Conservation (phyloP, 1,140 invertebrate species). For the Coboldia fuscipes region DNA sequence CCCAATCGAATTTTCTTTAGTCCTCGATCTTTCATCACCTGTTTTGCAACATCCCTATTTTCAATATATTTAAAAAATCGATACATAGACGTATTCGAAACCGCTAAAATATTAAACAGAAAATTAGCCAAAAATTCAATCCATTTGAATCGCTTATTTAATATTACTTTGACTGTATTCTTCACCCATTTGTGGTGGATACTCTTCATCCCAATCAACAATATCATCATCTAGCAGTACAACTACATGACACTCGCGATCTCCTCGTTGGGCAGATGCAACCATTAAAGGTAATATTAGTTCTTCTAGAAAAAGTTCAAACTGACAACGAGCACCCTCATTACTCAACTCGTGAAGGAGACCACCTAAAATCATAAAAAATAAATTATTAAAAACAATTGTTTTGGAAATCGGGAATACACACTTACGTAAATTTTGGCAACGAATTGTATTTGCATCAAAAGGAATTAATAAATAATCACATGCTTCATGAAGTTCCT, state of each 20-base stretch:
- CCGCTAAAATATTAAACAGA: slow-evolving; percentile 28
- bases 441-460: slow-evolving; percentile 87
- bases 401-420: background rate
- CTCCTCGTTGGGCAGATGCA: slow-evolving; percentile 73
- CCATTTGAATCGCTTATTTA: slow-evolving; percentile 5
- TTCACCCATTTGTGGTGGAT: slow-evolving; percentile 96
- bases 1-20: slow-evolving; percentile 98
- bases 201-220: slow-evolving; percentile 97
- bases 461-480: slow-evolving; percentile 97
- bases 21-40: slow-evolving; percentile 93
- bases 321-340: slow-evolving; percentile 91
- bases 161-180: slow-evolving; percentile 86
- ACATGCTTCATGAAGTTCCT: slow-evolving; percentile 92
- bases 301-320: slow-evolving; percentile 89
- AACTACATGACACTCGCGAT: slow-evolving; percentile 82
- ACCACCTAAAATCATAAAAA: slow-evolving; percentile 37
- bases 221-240: slow-evolving; percentile 88
- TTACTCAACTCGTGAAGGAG: slow-evolving; percentile 95
- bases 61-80: slow-evolving; percentile 99
- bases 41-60: slow-evolving; percentile 96
- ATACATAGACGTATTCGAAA: slow-evolving; percentile 81
- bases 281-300: slow-evolving; percentile 93
- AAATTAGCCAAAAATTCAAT: background rate
- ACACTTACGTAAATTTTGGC: slow-evolving; percentile 74
- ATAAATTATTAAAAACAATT: slow-evolving; percentile 7